Evolutionary conservation across 2,113 vertebrate genomes (phyloP), one percentile per base, ranked within the genome.

Genomic region (Callipepla squamata): DNA sequence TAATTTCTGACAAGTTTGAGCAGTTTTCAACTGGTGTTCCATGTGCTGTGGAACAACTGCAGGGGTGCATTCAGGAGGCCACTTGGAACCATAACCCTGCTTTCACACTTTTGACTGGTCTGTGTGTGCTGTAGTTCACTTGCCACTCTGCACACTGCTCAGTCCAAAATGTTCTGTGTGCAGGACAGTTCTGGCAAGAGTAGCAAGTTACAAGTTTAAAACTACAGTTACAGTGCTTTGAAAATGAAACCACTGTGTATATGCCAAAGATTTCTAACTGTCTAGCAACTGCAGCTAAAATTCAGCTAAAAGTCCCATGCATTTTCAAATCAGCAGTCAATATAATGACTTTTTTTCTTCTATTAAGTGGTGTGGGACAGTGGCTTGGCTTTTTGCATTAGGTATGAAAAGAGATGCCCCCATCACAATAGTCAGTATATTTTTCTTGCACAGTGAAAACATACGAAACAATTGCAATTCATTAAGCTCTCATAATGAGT

Each of bases 121-220:
- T 61, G 34, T 13, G 3, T 51, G 80, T 72, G 40, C 0, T 1
- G 4, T 0, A 2, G 13, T 40, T 82, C 2, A 0, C 15, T 13
- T 0, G 0, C 28, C 8, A 22, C 34, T 72, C 67, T 69, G 11
- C 1, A 1, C 50, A 62, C 70, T 81, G 48, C 57, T 48, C n/a
- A 53, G 59, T 57, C 25, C 32, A 25, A 69, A 85, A 51, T 1
- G 5, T 68, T 48, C 32, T 68, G 32, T 75, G 2, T 36, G 19
- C 59, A 45, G 8, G 8, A 75, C 44, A 45, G 25, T 44, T 93
- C 76, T 91, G 65, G 20, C 34, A 55, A 75, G 57, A 89, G 80
- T 40, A 85, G 7, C 22, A 23, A 74, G 45, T 75, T 81, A 59
- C 25, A 89, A 88, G 44, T 78, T 83, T 28, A 93, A 95, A 96